Percentiles rank a stretch among this genome's conserved stretches.
phyloP scores from a whole-genome alignment of 2,888 invertebrate genomes.

The Tanytarsus gracilentus region DNA sequence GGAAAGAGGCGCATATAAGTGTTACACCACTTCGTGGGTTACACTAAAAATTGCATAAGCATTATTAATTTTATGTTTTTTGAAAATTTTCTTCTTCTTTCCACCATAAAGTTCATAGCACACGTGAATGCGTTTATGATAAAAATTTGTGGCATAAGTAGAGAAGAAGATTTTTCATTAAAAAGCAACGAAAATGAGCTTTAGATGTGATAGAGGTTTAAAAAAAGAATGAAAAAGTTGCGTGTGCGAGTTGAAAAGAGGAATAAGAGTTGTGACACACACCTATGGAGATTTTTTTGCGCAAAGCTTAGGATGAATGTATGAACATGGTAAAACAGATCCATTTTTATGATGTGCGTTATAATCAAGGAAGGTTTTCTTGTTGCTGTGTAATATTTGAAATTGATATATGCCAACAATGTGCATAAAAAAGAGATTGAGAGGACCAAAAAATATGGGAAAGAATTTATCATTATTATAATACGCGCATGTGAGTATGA shows the following conservation, averaged over 20 bases:
- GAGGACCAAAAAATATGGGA: neutral
- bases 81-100: too few relatives aligned
- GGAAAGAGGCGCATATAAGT: too few relatives aligned
- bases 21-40: too few relatives aligned
- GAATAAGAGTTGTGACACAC: constrained; percentile 11
- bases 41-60: too few relatives aligned
- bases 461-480: constrained; percentile 28
- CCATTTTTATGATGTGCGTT: constrained; percentile 27
- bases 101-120: too few relatives aligned
- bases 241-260: neutral
- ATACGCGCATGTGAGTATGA: constrained; percentile 18
- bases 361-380: constrained; percentile 22
- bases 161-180: neutral
- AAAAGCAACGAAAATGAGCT: neutral
- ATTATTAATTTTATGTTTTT: too few relatives aligned
- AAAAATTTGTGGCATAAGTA: neutral
- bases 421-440: neutral
- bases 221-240: neutral
- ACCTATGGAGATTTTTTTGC: constrained; percentile 20
- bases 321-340: constrained; percentile 10
- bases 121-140: too few relatives aligned
- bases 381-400: constrained; percentile 7
- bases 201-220: neutral
- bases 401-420: constrained; percentile 2
- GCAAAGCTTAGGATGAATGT: constrained; percentile 14